Evolutionary conservation across 2,888 invertebrate genomes (phyloP), one percentile per base, ranked within the genome.

Genomic region (Tetragnatha montana): DNA sequence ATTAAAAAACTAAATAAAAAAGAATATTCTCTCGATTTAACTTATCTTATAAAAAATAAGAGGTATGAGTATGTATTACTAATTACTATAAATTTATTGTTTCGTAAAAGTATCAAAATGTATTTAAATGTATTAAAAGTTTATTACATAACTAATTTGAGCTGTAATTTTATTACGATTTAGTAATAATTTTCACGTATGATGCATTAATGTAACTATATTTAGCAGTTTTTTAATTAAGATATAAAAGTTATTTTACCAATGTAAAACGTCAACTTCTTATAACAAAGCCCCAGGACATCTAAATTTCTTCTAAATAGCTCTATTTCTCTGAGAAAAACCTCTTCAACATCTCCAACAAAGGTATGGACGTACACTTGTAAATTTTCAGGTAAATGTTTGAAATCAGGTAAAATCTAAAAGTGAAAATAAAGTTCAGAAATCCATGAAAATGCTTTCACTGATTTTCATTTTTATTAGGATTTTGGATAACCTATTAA

Each of bases 351-450:
- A 19, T 84, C 68, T 17, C 90, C 90, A 70, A 69, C 50, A 78
- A 90, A 90, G 0, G 90, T 90, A 50, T 88, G 90, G 47, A 87
- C 90, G 47, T 90, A 90, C 21, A 90, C 80, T 47, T 84, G 73
- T 19, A 84, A 69, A 8, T 84, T 74, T 50, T 90, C 90, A 6
- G 79, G 74, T 19, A 87, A 68, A 10, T n/a, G 50, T 19, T n/a
- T 10, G 19, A 84, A 87, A 0, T 82, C 87, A 14, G 21, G 17
- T 1, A 69, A 17, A 12, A 90, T 68, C 90, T 87, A 21, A 60
- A 89, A 68, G 60, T 6, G 35, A 75, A 35, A 35, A 35, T 4
- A 35, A 35, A 4, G 35, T 35, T 35, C 35, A 35, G 35, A 35
- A 35, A 35, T 35, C 35, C 1, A 35, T 35, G 35, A 35, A 35